Evolutionary conservation across 2,113 vertebrate genomes (phyloP).

Genomic region (Motacilla tschutschensis): DNA sequence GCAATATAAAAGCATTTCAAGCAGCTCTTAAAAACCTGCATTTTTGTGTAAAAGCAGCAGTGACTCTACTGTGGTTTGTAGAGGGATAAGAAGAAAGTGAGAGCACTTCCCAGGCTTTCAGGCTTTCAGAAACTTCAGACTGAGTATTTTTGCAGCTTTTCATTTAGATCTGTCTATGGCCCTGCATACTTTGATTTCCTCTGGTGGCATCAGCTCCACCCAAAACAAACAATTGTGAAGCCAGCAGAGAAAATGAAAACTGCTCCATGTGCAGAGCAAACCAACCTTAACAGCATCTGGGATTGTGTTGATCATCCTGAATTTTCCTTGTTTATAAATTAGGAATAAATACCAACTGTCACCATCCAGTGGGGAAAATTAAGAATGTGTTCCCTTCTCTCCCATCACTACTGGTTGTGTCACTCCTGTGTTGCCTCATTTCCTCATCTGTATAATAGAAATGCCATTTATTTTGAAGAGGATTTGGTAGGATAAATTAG

Average conservation of each 20-base stretch:
- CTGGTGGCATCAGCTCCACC: background rate
- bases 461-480: background rate
- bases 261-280: background rate
- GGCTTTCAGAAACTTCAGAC: background rate
- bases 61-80: background rate
- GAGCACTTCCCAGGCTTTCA: background rate
- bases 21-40: background rate
- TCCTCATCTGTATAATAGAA: background rate
- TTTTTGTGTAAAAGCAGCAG: background rate
- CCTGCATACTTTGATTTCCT: background rate
- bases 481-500: background rate
- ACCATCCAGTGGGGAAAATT: background rate
- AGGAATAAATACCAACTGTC: background rate
- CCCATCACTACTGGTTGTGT: background rate
- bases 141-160: background rate
- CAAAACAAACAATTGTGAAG: background rate
- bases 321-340: background rate
- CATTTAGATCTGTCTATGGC: background rate
- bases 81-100: background rate
- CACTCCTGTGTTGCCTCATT: background rate
- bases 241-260: background rate
- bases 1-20: constrained; percentile 11
- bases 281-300: background rate
- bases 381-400: background rate
- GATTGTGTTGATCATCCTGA: background rate